phyloP scores from a whole-genome alignment of 2,113 vertebrate genomes.

The Entelurus aequoreus region DNA sequence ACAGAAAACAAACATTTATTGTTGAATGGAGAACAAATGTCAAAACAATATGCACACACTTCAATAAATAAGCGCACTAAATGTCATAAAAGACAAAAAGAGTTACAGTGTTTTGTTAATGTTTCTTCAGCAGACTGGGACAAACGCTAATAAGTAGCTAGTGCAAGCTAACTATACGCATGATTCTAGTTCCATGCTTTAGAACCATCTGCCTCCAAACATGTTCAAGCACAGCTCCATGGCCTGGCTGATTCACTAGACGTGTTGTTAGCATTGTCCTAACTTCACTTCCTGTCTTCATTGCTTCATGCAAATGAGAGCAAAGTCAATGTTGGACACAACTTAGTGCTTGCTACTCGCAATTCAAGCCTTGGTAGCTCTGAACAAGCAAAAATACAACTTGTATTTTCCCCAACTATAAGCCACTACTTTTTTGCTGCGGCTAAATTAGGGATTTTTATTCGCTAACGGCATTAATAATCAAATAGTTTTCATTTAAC shows the following conservation, averaged over 20 bases:
- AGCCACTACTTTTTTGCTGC: no score
- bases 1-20: slow-evolving; percentile 33
- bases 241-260: not conserved
- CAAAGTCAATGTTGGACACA: not conserved
- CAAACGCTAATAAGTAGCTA: slow-evolving; percentile 13
- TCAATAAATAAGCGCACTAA: slow-evolving; percentile 56
- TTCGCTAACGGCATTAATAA: no score
- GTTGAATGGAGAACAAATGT: slow-evolving; percentile 22
- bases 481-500: no score
- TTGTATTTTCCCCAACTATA: not conserved
- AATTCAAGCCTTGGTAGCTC: not conserved
- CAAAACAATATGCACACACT: slow-evolving; percentile 28
- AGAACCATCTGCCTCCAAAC: not conserved
- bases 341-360: not conserved
- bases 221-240: not conserved
- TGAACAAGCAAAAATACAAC: slow-evolving; percentile 7
- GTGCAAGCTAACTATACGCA: slow-evolving; percentile 14
- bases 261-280: not conserved
- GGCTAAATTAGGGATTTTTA: no score
- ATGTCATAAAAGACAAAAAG: slow-evolving; percentile 18
- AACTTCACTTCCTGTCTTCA: slow-evolving; percentile 7
- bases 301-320: not conserved
- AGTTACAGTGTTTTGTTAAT: slow-evolving; percentile 2
- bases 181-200: slow-evolving; percentile 36
- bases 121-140: not conserved